Evolutionary conservation across 2,888 invertebrate genomes (phyloP).

Genomic region (Alentia gelatinosa): DNA sequence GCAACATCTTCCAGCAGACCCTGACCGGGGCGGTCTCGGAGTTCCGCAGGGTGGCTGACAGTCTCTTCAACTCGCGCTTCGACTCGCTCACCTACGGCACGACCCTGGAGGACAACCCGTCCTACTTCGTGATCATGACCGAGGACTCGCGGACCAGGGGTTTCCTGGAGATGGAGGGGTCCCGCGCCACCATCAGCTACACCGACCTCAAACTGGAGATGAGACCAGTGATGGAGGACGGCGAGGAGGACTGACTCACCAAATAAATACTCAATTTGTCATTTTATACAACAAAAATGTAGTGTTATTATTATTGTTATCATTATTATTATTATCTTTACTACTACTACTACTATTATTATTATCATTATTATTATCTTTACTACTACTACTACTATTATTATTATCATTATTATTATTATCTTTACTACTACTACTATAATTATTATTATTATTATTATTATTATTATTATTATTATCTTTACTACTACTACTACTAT

Average conservation of each 20-base stretch:
- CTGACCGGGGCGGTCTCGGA: slow-evolving; percentile 58
- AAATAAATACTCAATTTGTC: no score
- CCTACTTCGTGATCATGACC: slow-evolving; percentile 66
- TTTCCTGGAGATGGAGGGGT: not conserved
- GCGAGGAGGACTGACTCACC: not conserved
- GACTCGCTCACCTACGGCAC: slow-evolving; percentile 65
- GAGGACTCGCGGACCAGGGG: not conserved
- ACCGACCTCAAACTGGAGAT: slow-evolving; percentile 26
- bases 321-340: not conserved
- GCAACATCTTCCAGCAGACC: slow-evolving; percentile 67
- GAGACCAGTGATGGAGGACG: not conserved
- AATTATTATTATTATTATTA: not conserved
- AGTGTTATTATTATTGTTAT: not conserved
- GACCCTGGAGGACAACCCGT: slow-evolving; percentile 65
- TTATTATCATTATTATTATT: not conserved
- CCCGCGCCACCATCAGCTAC: not conserved
- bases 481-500: not conserved
- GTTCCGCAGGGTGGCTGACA: slow-evolving; percentile 67
- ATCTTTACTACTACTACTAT: not conserved
- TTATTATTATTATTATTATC: not conserved
- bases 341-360: not conserved
- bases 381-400: not conserved
- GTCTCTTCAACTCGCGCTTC: slow-evolving; percentile 67
- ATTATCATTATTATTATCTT: not conserved
- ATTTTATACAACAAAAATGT: not conserved